phyloP scores from a whole-genome alignment of 2,113 vertebrate species.

The Bettongia penicillata region DNA sequence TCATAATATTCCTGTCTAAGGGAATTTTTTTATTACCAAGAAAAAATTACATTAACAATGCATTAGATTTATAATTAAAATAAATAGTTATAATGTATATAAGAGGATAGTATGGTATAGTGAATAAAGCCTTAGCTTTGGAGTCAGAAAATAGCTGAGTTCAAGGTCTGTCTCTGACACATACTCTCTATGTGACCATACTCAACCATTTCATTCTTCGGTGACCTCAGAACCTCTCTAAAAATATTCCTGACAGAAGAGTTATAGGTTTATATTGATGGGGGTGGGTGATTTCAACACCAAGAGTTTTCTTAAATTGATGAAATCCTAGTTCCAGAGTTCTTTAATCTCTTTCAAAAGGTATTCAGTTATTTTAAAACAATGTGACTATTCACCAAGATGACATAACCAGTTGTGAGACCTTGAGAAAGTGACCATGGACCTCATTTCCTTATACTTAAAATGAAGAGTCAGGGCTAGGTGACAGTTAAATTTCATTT shows the following conservation, averaged over 20 bases:
- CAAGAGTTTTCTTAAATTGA: background rate
- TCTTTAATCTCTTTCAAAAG: background rate
- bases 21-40: background rate
- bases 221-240: background rate
- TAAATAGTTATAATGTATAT: background rate
- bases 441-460: background rate
- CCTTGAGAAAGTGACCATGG: background rate
- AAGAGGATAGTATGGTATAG: background rate
- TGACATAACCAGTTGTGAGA: background rate
- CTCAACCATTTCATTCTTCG: background rate
- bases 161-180: background rate
- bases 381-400: background rate
- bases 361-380: background rate
- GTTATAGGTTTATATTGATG: background rate
- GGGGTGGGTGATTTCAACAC: background rate
- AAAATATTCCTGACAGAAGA: background rate
- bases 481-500: background rate
- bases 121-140: background rate
- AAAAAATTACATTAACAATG: background rate
- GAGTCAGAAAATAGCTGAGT: background rate
- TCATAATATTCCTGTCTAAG: slow-evolving; percentile 17
- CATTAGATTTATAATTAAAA: background rate
- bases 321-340: background rate
- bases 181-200: background rate
- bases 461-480: background rate